Evolutionary conservation across 37 sponge, comb jelly and placozoan species (phyloP), one percentile per base, ranked within the genome.

Genomic region (Ephydatia muelleri): DNA sequence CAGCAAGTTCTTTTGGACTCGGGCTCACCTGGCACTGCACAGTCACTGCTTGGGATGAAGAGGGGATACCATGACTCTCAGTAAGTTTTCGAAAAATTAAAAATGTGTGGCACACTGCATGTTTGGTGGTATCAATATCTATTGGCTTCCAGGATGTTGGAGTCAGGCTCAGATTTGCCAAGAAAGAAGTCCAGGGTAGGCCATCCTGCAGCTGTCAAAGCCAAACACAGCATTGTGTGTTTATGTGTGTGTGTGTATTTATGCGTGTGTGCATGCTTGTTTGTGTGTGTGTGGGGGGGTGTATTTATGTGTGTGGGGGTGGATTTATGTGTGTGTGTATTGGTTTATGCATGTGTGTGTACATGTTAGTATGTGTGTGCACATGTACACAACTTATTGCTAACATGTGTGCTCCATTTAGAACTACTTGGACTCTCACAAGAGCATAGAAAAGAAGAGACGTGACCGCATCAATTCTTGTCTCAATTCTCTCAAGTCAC

Each of bases 381-480:
- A 43, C 6, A 67, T 25, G 73, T 70, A 22, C 5, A 68, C 30
- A 38, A 13, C 16, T 14, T 65, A 5, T 76, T 25, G 25, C 38
- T 19, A 31, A 48, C 49, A 4, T 72, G 32, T 77, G 11, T 37
- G 36, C 19, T 68, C 29, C 21, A 23, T 80, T 5, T 76, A 94
- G 94, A 91, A 91, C 47, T 95, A 95, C 66, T 67, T 95, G 43
- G 95, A 95, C 65, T 95, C 95, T 19, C 95, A 95, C 86, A 95
- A 95, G 85, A 84, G 72, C 65, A 95, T 95, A 82, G 95, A 95
- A 74, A 95, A 95, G 95, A 95, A 89, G 74, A 32, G 95, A 11
- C 77, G 95, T 27, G 95, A 95, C 67, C 84, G 95, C 5, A 95
- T 95, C 76, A 95, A 95, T 75, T 71, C 47, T 13, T 85, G 90